Base-by-base conservation (phyloP, 2,888 invertebrate genomes). In the Ormyrus pomaceus region DNA sequence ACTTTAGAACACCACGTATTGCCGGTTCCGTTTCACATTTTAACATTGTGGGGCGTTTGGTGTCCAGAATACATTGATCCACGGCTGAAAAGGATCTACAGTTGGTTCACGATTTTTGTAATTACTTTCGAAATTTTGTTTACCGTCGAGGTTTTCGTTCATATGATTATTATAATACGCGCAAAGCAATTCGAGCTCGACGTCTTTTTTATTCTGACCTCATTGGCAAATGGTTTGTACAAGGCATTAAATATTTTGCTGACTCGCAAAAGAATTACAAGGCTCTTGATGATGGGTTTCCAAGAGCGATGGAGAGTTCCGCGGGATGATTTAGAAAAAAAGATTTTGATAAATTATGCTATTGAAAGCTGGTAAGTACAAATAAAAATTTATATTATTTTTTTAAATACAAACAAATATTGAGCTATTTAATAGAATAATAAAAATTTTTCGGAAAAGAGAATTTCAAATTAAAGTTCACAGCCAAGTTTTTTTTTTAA, bases 1-100 rank as follows among this genome's bases (percentile, higher is more conserved):
- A 58, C 55, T 66, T 78, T 72, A 10, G 78, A 78, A 53, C 59
- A 78, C 46, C 71, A 50, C 65, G 66, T 78, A 10, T 66, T 78
- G 53, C 77, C 77, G 0, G 19, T 78, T 50, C 72, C 77, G 19
- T 78, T 78, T 58, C 59, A 72, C n/a, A 55, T 71, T 53, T 51
- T 78, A 19, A 72, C 77, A 13, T 65, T 71, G n/a, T 58, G 53
- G 19, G 72, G 71, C 13, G 6, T 72, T 50, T 78, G 77, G 77
- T 71, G 71, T 10, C 77, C 77, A 11, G 11, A 34, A 7, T 46
- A 46, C 4, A 10, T 65, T 1, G 46, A 65, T n/a, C 13, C 59
- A 9, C 6, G 46, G n/a, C 56, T 59, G 10, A 78, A 50, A n/a
- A n/a, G 61, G 10, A 13, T 65, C 13, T 78, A 78, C 64, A 50